A percentile compares a stretch with the other conserved stretches of the same genome.
phyloP scores from a whole-genome alignment of 2,888 invertebrate species.

The Lycia hirtaria region DNA sequence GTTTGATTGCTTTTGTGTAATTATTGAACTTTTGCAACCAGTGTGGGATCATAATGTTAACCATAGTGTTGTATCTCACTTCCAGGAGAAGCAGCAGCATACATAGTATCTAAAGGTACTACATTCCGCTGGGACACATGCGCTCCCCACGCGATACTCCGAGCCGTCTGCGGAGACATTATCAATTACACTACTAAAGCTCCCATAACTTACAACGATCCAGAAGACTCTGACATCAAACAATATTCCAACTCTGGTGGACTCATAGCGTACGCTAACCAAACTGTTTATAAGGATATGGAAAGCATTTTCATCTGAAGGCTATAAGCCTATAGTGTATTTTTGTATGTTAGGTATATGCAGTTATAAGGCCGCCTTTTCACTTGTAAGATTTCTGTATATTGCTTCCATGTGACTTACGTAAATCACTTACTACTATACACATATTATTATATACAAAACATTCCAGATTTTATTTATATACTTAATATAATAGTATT shows the following conservation, averaged over 20 bases:
- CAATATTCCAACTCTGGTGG: conserved; percentile 71
- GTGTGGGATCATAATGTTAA: too few relatives aligned
- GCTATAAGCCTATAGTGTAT: background rate
- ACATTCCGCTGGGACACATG: conserved; percentile 97
- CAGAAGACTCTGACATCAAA: conserved; percentile 57
- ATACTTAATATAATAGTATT: too few relatives aligned
- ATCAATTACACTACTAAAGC: conserved; percentile 53
- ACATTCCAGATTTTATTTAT: too few relatives aligned
- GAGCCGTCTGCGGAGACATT: conserved; percentile 91
- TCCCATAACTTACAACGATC: conserved; percentile 69
- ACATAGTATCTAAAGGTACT: conserved; percentile 91
- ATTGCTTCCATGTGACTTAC: too few relatives aligned
- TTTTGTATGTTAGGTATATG: too few relatives aligned
- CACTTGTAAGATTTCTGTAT: too few relatives aligned
- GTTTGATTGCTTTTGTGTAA: too few relatives aligned
- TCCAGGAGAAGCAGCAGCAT: conserved; percentile 83
- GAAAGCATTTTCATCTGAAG: conserved; percentile 44
- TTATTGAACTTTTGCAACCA: too few relatives aligned
- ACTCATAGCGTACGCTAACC: conserved; percentile 65
- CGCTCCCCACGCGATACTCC: conserved; percentile 94
- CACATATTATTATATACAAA: too few relatives aligned
- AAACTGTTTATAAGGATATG: conserved; percentile 54
- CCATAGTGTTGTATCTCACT: too few relatives aligned
- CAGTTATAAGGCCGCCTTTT: too few relatives aligned
- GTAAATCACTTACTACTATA: too few relatives aligned